These are phyloP conservation scores for Anomalospiza imberbis DNA, from an alignment of 2,797 vertebrate species.

Conservation along the genomic window DNA sequence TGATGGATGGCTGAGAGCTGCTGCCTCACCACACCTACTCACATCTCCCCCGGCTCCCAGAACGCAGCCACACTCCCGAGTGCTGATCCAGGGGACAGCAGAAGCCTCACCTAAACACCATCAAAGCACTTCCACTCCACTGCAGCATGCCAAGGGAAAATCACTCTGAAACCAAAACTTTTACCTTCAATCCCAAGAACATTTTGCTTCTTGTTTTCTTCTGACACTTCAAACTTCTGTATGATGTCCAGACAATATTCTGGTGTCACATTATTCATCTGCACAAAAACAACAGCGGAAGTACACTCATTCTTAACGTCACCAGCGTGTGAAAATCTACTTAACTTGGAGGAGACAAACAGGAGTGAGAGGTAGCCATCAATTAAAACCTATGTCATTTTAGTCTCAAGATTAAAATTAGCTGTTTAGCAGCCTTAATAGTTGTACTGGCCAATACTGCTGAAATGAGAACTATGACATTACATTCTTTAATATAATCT, in stretches of 20 bases:
- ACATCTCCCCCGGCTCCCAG: neutral
- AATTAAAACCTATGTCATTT: neutral
- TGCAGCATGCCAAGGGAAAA: neutral
- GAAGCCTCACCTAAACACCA: neutral
- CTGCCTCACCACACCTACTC: neutral
- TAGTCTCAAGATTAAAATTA: neutral
- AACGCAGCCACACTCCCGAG: accelerated
- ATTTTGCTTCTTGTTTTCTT: constrained; percentile 89
- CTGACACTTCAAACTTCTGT: constrained; percentile 91
- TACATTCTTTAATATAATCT: neutral
- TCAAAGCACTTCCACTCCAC: neutral
- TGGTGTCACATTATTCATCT: constrained; percentile 90
- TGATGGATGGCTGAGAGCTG: neutral
- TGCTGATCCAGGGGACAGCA: neutral
- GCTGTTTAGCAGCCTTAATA: neutral
- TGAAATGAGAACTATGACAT: neutral
- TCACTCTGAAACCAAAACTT: neutral
- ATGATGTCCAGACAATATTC: constrained; percentile 92
- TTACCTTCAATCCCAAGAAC: constrained; percentile 95
- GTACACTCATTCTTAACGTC: neutral
- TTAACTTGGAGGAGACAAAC: neutral
- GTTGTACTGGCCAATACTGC: neutral
- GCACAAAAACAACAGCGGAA: constrained; percentile 36
- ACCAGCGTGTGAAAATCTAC: neutral
- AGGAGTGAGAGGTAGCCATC: neutral